phyloP scores from a whole-genome alignment of 2,113 vertebrate genomes.

The Zonotrichia leucophrys region DNA sequence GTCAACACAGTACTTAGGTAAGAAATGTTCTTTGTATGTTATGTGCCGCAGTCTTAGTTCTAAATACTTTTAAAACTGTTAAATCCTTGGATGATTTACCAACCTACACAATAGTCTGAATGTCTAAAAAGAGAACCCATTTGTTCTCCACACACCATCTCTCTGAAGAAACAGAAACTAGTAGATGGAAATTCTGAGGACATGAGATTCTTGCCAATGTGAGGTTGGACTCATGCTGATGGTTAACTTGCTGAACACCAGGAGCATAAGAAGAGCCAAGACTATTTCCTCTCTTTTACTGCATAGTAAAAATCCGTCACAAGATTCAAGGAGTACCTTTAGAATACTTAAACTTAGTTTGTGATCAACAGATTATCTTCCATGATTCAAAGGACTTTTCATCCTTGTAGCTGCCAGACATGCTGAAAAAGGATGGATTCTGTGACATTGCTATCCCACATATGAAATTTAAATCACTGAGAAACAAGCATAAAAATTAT shows the following conservation, averaged over 20 bases:
- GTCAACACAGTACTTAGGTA: neutral
- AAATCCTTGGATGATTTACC: conserved; percentile 33
- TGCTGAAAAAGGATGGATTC: neutral
- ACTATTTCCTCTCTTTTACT: conserved; percentile 72
- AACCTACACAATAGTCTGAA: conserved; percentile 11
- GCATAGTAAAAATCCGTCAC: conserved; percentile 63
- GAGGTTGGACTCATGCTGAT: conserved; percentile 53
- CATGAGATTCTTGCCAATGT: conserved; percentile 46
- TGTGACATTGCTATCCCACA: neutral
- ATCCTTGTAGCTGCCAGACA: neutral
- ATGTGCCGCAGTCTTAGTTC: neutral
- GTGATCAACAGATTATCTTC: conserved; percentile 54
- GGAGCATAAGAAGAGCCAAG: conserved; percentile 51
- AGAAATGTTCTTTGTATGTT: neutral
- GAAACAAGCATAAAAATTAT: neutral
- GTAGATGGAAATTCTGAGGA: conserved; percentile 67
- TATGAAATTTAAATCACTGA: neutral
- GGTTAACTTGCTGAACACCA: conserved; percentile 56
- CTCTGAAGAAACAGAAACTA: conserved; percentile 53
- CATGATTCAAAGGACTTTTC: neutral
- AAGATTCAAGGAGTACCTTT: conserved; percentile 48
- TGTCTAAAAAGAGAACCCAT: conserved; percentile 18
- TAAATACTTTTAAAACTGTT: conserved; percentile 3
- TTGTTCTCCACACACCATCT: conserved; percentile 30
- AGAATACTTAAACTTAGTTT: conserved; percentile 13